Conservation (phyloP, 2,113 vertebrate species). For the Calyptommatus sinebrachiatus region DNA sequence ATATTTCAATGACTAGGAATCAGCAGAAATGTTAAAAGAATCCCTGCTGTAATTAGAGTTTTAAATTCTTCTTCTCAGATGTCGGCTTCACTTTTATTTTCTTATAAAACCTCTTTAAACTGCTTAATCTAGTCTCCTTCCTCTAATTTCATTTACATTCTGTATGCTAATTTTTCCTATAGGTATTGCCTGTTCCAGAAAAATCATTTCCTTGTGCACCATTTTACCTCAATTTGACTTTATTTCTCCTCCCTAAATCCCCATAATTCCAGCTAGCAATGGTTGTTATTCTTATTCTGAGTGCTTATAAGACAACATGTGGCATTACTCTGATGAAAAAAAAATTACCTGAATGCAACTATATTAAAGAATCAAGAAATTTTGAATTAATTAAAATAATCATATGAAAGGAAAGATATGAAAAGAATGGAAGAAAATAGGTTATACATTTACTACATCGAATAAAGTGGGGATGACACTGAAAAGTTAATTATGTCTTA, state of each 20-base stretch:
- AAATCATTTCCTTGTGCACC: constrained; percentile 42
- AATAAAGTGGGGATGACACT: neutral
- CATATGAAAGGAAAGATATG: neutral
- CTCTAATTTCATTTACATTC: constrained; percentile 56
- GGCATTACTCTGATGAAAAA: constrained; percentile 21
- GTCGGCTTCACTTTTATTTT: constrained; percentile 56
- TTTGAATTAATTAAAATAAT: neutral
- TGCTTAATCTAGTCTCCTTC: constrained; percentile 58
- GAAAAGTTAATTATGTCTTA: no score
- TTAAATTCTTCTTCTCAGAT: constrained; percentile 30
- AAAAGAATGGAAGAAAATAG: constrained; percentile 4
- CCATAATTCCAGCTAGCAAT: constrained; percentile 32
- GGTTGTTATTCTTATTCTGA: constrained; percentile 3
- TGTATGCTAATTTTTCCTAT: constrained; percentile 55
- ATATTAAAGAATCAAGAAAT: constrained; percentile 9
- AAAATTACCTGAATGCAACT: neutral
- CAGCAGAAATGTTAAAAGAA: constrained; percentile 13
- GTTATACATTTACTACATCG: neutral
- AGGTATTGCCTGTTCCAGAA: constrained; percentile 38
- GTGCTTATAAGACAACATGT: neutral
- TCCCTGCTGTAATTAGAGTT: neutral
- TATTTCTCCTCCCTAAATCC: constrained; percentile 21
- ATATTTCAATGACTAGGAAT: neutral
- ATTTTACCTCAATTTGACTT: constrained; percentile 5
- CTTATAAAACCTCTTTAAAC: constrained; percentile 55